Evolutionary conservation across 2,797 vertebrate species (phyloP).

Genomic region (Dendrocincla tyrannina): DNA sequence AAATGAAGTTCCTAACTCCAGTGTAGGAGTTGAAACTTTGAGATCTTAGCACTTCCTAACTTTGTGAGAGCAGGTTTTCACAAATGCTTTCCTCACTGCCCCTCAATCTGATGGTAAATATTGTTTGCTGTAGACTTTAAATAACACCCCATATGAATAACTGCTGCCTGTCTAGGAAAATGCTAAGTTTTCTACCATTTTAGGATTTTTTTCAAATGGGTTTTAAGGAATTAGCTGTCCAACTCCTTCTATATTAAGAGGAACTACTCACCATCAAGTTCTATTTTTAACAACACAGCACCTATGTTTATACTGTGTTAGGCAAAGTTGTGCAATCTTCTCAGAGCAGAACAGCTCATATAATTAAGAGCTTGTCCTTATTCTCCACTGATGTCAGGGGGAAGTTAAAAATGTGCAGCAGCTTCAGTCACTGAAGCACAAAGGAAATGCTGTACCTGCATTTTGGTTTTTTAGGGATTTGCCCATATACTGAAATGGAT

Average conservation of each 20-base stretch:
- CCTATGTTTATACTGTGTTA: neutral
- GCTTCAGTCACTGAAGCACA: neutral
- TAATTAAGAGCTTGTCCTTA: neutral
- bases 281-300: neutral
- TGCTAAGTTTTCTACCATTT: neutral
- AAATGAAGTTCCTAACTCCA: neutral
- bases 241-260: neutral
- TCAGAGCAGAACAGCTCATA: neutral
- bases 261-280: neutral
- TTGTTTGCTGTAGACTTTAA: neutral
- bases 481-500: neutral
- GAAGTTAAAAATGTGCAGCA: neutral
- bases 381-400: neutral
- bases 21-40: neutral
- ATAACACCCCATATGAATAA: neutral
- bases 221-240: neutral
- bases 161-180: neutral
- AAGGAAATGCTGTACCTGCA: neutral
- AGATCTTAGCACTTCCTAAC: neutral
- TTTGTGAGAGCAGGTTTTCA: neutral
- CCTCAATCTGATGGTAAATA: neutral
- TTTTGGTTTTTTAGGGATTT: slow-evolving; percentile 17
- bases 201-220: neutral
- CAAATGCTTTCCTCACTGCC: neutral
- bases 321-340: neutral